Evolutionary conservation across 2,113 vertebrate genomes (phyloP).

Genomic region (Triplophysa tibetana): DNA sequence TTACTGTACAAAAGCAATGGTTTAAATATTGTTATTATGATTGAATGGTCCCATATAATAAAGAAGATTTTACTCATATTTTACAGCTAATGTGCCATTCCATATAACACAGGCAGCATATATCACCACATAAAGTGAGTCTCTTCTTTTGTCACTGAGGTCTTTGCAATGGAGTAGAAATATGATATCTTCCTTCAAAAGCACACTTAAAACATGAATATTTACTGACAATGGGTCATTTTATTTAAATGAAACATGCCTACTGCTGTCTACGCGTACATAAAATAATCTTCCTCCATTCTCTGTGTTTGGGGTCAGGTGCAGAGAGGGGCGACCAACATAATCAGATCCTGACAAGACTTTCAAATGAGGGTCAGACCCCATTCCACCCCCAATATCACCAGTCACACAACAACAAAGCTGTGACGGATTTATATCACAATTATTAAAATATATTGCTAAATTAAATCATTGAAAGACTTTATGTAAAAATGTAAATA

Average conservation of each 20-base stretch:
- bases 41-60: no score
- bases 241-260: neutral
- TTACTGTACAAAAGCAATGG: no score
- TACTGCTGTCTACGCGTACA: neutral
- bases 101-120: neutral
- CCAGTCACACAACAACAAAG: conserved; percentile 15
- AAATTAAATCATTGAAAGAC: no score
- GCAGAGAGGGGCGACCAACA: conserved; percentile 25
- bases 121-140: neutral
- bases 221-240: no score
- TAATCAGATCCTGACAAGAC: conserved; percentile 43
- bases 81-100: neutral
- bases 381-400: conserved; percentile 39
- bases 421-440: no score
- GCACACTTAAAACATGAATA: no score
- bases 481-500: no score
- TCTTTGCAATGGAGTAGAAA: neutral
- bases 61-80: no score
- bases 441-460: no score
- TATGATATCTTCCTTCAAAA: no score
- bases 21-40: no score
- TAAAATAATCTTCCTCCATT: conserved; percentile 13
- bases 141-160: neutral
- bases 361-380: conserved; percentile 42
- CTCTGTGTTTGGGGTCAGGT: conserved; percentile 21